phyloP scores from a whole-genome alignment of 2,888 invertebrate genomes.

The Iphiclides podalirius region DNA sequence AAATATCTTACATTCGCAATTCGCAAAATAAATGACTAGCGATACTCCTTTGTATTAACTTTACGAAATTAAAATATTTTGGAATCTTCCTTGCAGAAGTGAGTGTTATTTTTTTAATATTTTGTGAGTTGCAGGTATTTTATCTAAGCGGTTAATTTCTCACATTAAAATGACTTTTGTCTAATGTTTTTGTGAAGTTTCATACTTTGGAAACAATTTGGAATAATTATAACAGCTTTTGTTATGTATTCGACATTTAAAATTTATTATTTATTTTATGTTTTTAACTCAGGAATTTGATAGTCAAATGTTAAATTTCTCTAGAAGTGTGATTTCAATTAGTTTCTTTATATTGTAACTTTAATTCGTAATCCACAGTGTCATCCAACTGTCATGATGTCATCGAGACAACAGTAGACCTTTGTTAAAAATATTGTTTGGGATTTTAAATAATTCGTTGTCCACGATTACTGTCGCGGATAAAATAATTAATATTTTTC shows the following conservation, averaged over 20 bases:
- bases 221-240: too few species aligned
- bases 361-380: not conserved
- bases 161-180: too few species aligned
- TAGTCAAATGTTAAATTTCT: too few species aligned
- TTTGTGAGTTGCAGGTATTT: not conserved
- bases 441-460: too few species aligned
- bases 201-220: too few species aligned
- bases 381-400: not conserved
- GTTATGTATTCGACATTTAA: not conserved
- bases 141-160: not conserved
- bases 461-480: too few species aligned
- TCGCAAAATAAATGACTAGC: not conserved
- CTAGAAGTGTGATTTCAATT: too few species aligned
- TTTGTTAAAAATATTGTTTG: not conserved
- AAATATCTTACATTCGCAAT: not conserved
- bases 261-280: not conserved
- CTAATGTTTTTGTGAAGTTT: too few species aligned
- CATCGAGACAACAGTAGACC: not conserved
- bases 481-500: too few species aligned
- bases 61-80: not conserved
- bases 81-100: constrained; percentile 2
- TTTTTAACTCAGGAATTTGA: too few species aligned
- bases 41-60: not conserved
- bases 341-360: too few species aligned
- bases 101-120: constrained; percentile 3